phyloP scores from a whole-genome alignment of 2,797 vertebrate genomes.

The Ispidina lecontei region DNA sequence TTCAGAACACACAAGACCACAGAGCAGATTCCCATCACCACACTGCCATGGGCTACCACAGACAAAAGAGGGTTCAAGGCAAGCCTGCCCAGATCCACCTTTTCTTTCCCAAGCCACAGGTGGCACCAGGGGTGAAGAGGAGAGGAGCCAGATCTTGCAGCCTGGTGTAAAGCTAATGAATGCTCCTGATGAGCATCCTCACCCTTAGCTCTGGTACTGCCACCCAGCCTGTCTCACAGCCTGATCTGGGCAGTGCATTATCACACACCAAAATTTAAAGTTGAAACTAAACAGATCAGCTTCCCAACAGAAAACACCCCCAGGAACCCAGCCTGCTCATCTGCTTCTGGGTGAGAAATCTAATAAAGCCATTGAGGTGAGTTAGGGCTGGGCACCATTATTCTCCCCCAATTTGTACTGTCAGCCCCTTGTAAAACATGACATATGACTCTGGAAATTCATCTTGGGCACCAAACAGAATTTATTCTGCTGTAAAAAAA shows the following conservation, averaged over 20 bases:
- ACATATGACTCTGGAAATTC: constrained; percentile 8
- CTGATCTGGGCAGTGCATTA: neutral
- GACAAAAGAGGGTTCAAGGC: neutral
- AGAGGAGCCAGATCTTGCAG: neutral
- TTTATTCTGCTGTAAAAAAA: constrained; percentile 51
- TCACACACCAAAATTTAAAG: neutral
- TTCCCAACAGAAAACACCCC: neutral
- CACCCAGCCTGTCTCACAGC: neutral
- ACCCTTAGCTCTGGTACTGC: neutral
- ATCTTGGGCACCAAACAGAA: constrained; percentile 35
- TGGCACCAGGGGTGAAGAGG: neutral
- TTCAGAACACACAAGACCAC: neutral
- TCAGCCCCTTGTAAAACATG: constrained; percentile 57
- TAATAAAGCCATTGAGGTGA: constrained; percentile 38
- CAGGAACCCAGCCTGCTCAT: neutral
- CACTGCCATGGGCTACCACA: neutral
- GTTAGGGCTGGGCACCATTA: constrained; percentile 8
- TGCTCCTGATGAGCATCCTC: fast-evolving
- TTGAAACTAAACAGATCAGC: neutral
- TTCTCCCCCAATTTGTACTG: constrained; percentile 53
- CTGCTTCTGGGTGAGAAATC: neutral
- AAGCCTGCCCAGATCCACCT: neutral
- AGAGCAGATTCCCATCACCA: neutral
- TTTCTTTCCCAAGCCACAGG: neutral
- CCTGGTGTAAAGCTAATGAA: neutral